Base-by-base conservation (phyloP, 2,797 vertebrate genomes). In the Epinephelus malabaricus region DNA sequence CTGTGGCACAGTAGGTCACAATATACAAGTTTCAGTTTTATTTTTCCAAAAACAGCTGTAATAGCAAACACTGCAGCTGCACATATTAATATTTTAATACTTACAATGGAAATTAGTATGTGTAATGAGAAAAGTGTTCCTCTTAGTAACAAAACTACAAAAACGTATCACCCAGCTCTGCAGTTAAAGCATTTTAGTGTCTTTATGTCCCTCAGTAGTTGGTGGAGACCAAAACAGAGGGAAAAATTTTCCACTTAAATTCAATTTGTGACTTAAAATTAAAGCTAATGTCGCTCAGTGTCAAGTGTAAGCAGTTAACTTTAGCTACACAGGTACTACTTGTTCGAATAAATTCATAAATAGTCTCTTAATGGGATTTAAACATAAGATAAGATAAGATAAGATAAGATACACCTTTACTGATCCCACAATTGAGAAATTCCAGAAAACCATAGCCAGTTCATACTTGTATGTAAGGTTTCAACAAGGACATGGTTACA, bases 311-410 rank as follows among this genome's bases (percentile, higher is more conserved):
- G 17, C 13, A 64, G 21, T 14, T 14, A 21, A 49, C 0, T 53
- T 51, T 45, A 17, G 27, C 17, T 62, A 49, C 21, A 55, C 12
- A 13, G 17, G 6, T 23, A 56, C 50, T 17, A n/a, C 10, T 21
- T 34, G 13, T 58, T 27, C 9, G n/a, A 69, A 56, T 61, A 53
- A 47, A 61, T 27, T 15, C 11, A 66, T 64, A 55, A 63, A 51
- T 72, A 45, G 14, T 34, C 38, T 46, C 65, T 61, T 50, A 25
- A 73, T 69, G 14, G 0, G 3, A 18, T 46, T 34, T 49, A 60
- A 71, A 23, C 19, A 27, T 27, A 27, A 25, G 25, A 25, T 25
- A 25, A 25, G 25, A 25, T 25, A 71, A 23, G 19, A 27, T 27
- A 27, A 27, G 25, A 27, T 27, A 65, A 60, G 62, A 59, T 6